A percentile compares a stretch with the other conserved stretches of the same genome.
phyloP scores from a whole-genome alignment of 2,888 invertebrate genomes.

The Spatulosminthurus flaviceps region DNA sequence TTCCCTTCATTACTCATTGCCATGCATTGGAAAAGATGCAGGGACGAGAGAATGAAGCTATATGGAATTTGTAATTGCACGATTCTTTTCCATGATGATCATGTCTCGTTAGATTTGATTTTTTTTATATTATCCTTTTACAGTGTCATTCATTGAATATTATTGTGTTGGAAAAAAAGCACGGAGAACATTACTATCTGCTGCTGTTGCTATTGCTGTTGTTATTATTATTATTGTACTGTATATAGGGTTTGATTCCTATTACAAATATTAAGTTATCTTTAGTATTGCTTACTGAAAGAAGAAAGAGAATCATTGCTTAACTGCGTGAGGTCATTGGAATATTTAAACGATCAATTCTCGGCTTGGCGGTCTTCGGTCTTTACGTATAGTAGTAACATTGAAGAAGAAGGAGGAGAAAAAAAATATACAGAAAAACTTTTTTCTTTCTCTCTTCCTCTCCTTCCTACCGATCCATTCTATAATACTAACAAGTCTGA shows the following conservation, averaged over 20 bases:
- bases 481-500: neutral
- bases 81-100: conserved; percentile 9
- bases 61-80: conserved; percentile 16
- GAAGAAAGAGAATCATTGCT: conserved; percentile 10
- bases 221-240: neutral
- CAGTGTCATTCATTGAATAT: conserved; percentile 9
- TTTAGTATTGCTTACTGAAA: conserved; percentile 5
- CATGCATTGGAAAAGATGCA: conserved; percentile 16
- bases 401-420: neutral
- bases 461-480: neutral
- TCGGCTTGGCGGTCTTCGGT: conserved; percentile 3
- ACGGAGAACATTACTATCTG: neutral
- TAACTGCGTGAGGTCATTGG: conserved; percentile 46
- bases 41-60: conserved; percentile 25
- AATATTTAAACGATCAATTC: conserved; percentile 48
- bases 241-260: neutral
- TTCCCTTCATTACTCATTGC: conserved; percentile 43
- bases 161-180: conserved; percentile 21
- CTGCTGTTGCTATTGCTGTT: neutral
- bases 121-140: neutral
- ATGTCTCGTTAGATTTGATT: neutral
- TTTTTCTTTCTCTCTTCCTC: conserved; percentile 11
- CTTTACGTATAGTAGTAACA: too few relatives aligned
- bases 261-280: conserved; percentile 18
- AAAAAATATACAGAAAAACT: neutral